Conservation (phyloP, 1,140 invertebrate genomes). For the Lepidurus arcticus region DNA sequence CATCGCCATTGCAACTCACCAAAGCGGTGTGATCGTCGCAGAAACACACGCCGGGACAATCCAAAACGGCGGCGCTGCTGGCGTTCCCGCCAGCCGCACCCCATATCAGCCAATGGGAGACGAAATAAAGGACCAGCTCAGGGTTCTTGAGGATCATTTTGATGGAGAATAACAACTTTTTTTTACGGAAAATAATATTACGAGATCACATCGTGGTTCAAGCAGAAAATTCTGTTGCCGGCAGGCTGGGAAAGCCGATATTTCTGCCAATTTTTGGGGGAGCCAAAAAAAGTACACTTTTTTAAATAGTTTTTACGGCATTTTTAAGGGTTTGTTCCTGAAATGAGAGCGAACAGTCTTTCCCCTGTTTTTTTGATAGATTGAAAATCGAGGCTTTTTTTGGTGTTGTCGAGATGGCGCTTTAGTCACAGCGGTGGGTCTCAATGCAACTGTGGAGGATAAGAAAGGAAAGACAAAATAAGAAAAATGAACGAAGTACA, state of each 20-base stretch:
- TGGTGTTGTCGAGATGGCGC: background rate
- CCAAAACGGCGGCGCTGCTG: background rate
- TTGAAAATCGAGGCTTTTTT: background rate
- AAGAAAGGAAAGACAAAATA: slow-evolving; percentile 25
- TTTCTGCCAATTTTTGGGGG: background rate
- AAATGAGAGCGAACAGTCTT: background rate
- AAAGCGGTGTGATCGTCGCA: slow-evolving; percentile 37
- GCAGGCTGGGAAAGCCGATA: background rate
- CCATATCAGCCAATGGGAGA: background rate
- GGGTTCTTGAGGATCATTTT: background rate
- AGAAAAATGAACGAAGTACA: slow-evolving; percentile 13
- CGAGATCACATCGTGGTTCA: background rate
- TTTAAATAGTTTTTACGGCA: background rate
- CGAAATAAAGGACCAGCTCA: background rate
- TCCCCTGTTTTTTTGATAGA: background rate
- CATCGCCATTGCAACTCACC: slow-evolving; percentile 41
- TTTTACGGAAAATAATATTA: background rate
- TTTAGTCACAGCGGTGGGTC: background rate
- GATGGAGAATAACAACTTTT: background rate
- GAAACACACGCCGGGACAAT: slow-evolving; percentile 40
- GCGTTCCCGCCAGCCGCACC: background rate
- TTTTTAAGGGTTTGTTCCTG: background rate
- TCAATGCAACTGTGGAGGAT: background rate
- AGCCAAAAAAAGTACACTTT: background rate
- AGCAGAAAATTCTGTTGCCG: background rate